Percentiles rank a stretch among this genome's conserved stretches.
Conservation (phyloP, 2,888 invertebrate genomes). For the Calameuta filiformis region DNA sequence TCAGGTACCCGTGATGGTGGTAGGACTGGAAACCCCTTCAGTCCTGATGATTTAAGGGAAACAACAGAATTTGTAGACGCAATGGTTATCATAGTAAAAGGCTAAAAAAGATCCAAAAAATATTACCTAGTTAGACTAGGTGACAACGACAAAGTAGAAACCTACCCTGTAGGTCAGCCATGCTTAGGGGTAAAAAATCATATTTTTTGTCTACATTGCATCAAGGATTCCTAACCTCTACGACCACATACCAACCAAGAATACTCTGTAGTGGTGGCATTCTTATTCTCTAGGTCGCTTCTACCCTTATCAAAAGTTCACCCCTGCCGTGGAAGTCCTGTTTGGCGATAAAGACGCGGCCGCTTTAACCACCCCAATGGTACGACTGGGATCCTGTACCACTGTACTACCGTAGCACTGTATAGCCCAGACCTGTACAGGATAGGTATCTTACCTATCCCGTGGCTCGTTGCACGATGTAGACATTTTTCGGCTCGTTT, state of each 20-base stretch:
- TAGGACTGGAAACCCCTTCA: too few relatives aligned
- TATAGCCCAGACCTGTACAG: neutral
- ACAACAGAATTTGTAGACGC: constrained; percentile 43
- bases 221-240: neutral
- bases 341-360: neutral
- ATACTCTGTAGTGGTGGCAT: neutral
- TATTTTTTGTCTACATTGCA: neutral
- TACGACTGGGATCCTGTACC: neutral
- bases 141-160: neutral
- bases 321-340: neutral
- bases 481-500: constrained; percentile 30
- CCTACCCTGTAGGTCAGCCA: neutral
- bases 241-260: neutral
- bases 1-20: constrained; percentile 22
- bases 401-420: neutral
- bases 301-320: neutral
- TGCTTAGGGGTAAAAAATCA: neutral
- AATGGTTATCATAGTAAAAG: constrained; percentile 28
- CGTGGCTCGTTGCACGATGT: neutral
- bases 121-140: neutral
- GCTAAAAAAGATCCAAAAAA: neutral
- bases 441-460: neutral
- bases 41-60: constrained; percentile 40
- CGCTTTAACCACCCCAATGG: neutral
- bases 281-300: neutral